A percentile compares a stretch with the other conserved stretches of the same genome.
Conservation (phyloP, 2,797 vertebrate species). For the Phoeniculus purpureus region DNA sequence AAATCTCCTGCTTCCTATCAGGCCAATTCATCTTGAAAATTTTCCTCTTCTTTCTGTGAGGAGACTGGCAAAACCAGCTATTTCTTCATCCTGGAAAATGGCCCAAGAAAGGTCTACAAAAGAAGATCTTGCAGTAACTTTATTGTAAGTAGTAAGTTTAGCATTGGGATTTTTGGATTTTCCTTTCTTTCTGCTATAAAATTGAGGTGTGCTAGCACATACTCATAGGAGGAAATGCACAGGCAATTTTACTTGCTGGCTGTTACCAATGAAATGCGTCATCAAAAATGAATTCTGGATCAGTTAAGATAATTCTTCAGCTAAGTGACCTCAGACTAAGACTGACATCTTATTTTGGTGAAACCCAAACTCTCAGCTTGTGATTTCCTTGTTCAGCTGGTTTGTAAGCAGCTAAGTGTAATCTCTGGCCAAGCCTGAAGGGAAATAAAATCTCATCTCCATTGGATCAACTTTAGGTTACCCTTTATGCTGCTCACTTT, state of each 20-base stretch:
- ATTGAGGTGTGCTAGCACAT: background rate
- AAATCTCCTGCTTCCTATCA: slow-evolving; percentile 44
- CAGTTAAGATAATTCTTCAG: background rate
- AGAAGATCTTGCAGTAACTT: background rate
- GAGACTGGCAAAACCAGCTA: slow-evolving; percentile 56
- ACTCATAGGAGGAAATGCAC: background rate
- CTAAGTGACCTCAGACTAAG: background rate
- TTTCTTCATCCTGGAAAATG: slow-evolving; percentile 56
- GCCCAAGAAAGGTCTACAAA: slow-evolving; percentile 16
- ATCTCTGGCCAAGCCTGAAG: background rate
- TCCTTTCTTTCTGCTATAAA: background rate
- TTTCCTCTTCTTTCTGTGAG: slow-evolving; percentile 47
- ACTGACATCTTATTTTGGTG: background rate
- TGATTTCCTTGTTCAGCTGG: background rate
- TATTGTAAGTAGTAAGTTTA: background rate
- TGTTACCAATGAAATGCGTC: background rate
- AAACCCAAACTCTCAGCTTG: background rate
- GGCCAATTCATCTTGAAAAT: slow-evolving; percentile 55
- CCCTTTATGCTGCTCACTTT: background rate
- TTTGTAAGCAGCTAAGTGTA: background rate
- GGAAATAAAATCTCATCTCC: background rate
- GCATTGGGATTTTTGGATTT: background rate
- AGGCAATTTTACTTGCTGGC: background rate
- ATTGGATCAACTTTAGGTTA: background rate
- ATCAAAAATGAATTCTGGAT: background rate